Conservation (phyloP, 2,888 invertebrate species). For the Hirtodrosophila histrioides region DNA sequence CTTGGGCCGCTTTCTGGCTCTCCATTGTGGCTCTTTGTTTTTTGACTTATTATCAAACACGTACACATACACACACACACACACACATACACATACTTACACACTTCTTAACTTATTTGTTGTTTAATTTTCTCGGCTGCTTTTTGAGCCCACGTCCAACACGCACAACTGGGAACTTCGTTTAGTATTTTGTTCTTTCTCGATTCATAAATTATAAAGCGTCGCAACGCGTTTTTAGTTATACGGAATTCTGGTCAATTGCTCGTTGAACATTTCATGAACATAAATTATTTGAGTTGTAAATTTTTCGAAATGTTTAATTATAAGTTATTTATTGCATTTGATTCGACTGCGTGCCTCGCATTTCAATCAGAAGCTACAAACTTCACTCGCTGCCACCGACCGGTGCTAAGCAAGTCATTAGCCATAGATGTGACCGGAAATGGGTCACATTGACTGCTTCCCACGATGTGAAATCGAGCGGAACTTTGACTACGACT, state of each 20-base stretch:
- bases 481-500: slow-evolving; percentile 29
- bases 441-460: slow-evolving; percentile 37
- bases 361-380: slow-evolving; percentile 39
- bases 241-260: slow-evolving; percentile 62
- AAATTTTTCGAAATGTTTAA: slow-evolving; percentile 70
- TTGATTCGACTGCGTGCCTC: slow-evolving; percentile 64
- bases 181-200: slow-evolving; percentile 9
- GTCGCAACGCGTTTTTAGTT: slow-evolving; percentile 10
- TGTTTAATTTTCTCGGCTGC: slow-evolving; percentile 47
- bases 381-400: not conserved
- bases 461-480: slow-evolving; percentile 51
- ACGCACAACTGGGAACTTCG: slow-evolving; percentile 6
- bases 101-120: slow-evolving; percentile 28
- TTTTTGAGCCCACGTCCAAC: slow-evolving; percentile 28
- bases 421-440: slow-evolving; percentile 52
- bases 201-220: slow-evolving; percentile 66
- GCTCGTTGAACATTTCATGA: slow-evolving; percentile 60
- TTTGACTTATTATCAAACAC: slow-evolving; percentile 53
- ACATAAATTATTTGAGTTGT: slow-evolving; percentile 70
- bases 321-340: slow-evolving; percentile 72
- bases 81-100: slow-evolving; percentile 12
- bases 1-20: slow-evolving; percentile 4
- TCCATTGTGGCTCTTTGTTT: slow-evolving; percentile 27
- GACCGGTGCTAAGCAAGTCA: slow-evolving; percentile 50
- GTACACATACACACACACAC: slow-evolving; percentile 17